Percentiles rank a stretch among this genome's conserved stretches.
phyloP scores from a whole-genome alignment of 2,888 invertebrate genomes.

The Chrysolina haemoptera region DNA sequence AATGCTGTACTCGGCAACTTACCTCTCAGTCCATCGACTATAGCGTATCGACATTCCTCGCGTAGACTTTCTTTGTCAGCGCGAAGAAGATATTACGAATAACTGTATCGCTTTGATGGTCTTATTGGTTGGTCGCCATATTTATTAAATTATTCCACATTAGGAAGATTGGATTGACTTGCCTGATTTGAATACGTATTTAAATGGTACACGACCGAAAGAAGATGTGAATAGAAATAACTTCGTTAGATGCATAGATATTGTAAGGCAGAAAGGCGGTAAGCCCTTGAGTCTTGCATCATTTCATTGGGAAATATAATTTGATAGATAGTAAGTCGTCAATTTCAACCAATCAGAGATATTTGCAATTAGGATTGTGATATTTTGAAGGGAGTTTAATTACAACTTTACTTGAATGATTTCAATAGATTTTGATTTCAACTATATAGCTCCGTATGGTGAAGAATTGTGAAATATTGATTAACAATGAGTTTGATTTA shows the following conservation, averaged over 20 bases:
- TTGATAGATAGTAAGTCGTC: conserved; percentile 16
- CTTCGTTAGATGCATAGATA: conserved; percentile 25
- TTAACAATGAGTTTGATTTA: neutral
- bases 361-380: neutral
- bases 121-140: conserved; percentile 28
- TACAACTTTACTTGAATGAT: neutral
- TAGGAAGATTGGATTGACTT: conserved; percentile 36
- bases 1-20: neutral
- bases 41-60: conserved; percentile 36
- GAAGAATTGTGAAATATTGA: neutral
- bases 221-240: conserved; percentile 31
- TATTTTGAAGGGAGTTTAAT: conserved; percentile 6
- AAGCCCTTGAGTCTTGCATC: neutral
- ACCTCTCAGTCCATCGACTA: conserved; percentile 23
- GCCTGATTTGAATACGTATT: conserved; percentile 27
- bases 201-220: conserved; percentile 18
- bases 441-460: neutral
- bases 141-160: conserved; percentile 40
- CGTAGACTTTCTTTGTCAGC: conserved; percentile 40
- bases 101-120: conserved; percentile 29
- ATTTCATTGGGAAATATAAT: conserved; percentile 1
- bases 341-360: neutral
- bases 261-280: neutral
- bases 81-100: conserved; percentile 33
- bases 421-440: neutral